Evolutionary conservation across 2,113 vertebrate genomes (phyloP), one percentile per base, ranked within the genome.

Genomic region (Strix aluco): DNA sequence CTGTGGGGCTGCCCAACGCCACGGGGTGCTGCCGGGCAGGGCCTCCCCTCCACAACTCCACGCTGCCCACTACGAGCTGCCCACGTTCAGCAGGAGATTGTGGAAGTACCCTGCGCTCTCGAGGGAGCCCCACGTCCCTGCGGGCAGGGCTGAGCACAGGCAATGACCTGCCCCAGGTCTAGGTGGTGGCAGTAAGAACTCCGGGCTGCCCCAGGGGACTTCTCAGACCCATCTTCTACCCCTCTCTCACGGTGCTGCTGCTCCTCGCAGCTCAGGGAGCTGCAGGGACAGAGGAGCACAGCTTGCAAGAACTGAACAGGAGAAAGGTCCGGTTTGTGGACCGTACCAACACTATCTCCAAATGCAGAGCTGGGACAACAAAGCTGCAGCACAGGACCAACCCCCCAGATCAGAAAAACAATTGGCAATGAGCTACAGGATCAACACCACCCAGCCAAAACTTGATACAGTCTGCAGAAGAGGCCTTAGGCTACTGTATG

Each of bases 121-220:
- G 0, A 13, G 61, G 77, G 44, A 75, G 51, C 34, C 62, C 21
- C n/a, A 6, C 1, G 2, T 11, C 42, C 32, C 42, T 29, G 36
- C 51, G 34, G 47, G 13, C 46, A 66, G 13, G 19, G 49, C 63
- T 54, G 46, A 40, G 12, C 69, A 8, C 5, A 20, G n/a, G 73
- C 54, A 26, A 3, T 0, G 1, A 32, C 42, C 65, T n/a, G 40
- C 36, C 32, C 4, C 67, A 16, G 40, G 22, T n/a, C 34, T 16
- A 13, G 34, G 42, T 11, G 59, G 70, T 47, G 71, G 66, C 40
- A 69, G 78, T 13, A n/a, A 13, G 40, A 73, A 58, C 40, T 38
- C 44, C 4, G 3, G 20, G 34, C 36, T 54, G 62, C 63, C 51
- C 40, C n/a, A 26, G 13, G 23, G 30, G 13, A 34, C 10, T 36